phyloP scores from a whole-genome alignment of 2,797 vertebrate genomes.

The Enteromius thamalakanensis region DNA sequence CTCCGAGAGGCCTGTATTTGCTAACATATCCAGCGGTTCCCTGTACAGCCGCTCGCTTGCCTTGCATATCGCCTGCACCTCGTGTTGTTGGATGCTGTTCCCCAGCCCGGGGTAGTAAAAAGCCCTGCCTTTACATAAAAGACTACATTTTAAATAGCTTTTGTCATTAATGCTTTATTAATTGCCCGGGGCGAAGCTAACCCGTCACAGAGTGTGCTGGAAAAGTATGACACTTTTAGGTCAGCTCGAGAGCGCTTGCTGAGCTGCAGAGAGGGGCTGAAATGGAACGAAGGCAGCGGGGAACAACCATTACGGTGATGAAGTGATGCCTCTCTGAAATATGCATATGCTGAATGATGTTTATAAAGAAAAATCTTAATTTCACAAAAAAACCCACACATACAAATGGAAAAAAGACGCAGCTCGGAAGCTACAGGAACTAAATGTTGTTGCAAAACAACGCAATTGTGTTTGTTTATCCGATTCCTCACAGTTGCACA shows the following conservation, averaged over 20 bases:
- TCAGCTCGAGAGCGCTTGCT: slow-evolving; percentile 79
- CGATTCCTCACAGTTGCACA: background rate
- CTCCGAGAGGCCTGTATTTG: slow-evolving; percentile 71
- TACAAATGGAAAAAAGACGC: background rate
- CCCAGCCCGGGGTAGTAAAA: slow-evolving; percentile 83
- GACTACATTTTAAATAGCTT: slow-evolving; percentile 95
- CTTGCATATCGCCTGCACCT: slow-evolving; percentile 74
- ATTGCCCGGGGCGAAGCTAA: slow-evolving; percentile 91
- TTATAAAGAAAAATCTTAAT: slow-evolving; percentile 11
- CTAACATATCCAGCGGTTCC: slow-evolving; percentile 72
- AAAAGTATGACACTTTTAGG: slow-evolving; percentile 99
- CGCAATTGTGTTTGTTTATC: background rate
- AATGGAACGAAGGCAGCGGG: slow-evolving; percentile 82
- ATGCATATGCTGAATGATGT: background rate
- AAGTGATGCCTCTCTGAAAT: slow-evolving; percentile 32
- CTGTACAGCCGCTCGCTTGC: slow-evolving; percentile 55
- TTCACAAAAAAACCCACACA: background rate
- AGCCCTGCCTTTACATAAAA: slow-evolving; percentile 87
- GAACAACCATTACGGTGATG: slow-evolving; percentile 56
- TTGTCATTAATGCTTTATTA: slow-evolving; percentile 99
- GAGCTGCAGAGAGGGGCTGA: slow-evolving; percentile 81
- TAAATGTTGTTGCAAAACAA: background rate
- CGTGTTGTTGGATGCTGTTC: slow-evolving; percentile 79
- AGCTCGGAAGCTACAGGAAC: background rate
- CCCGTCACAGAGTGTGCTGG: slow-evolving; percentile 86